A percentile compares a stretch with the other conserved stretches of the same genome.
Evolutionary conservation across 2,113 vertebrate genomes (phyloP).

Genomic region (Triplophysa rosa): DNA sequence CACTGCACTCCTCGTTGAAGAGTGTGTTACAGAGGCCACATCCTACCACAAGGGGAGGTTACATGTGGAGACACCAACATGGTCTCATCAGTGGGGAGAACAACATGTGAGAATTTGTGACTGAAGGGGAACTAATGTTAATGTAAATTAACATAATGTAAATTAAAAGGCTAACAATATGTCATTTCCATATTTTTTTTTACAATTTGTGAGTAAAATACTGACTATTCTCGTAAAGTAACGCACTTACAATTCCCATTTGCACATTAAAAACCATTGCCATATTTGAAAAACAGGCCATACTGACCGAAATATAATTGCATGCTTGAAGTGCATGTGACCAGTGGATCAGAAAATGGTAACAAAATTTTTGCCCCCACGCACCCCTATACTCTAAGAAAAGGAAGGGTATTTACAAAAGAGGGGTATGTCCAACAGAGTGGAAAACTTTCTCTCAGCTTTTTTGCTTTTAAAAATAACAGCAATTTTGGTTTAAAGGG

Average conservation of each 20-base stretch:
- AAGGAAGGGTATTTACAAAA: conserved; percentile 30
- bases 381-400: conserved; percentile 11
- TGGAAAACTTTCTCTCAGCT: conserved; percentile 58
- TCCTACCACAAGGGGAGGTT: no score
- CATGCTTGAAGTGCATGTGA: conserved; percentile 8
- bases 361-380: conserved; percentile 54
- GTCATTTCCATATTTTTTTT: no score
- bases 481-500: conserved; percentile 66
- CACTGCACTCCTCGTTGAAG: no score
- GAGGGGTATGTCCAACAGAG: conserved; percentile 37
- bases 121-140: no score
- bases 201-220: background rate
- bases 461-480: conserved; percentile 54
- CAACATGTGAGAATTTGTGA: no score
- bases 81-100: no score
- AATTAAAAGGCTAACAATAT: no score
- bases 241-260: conserved; percentile 47
- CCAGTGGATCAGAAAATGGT: conserved; percentile 45
- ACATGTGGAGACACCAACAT: no score
- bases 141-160: no score
- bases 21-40: no score
- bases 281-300: conserved; percentile 18
- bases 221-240: conserved; percentile 33
- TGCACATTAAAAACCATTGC: conserved; percentile 43
- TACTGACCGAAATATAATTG: conserved; percentile 29